Conservation (phyloP, 2,797 vertebrate species). For the Carapus acus region DNA sequence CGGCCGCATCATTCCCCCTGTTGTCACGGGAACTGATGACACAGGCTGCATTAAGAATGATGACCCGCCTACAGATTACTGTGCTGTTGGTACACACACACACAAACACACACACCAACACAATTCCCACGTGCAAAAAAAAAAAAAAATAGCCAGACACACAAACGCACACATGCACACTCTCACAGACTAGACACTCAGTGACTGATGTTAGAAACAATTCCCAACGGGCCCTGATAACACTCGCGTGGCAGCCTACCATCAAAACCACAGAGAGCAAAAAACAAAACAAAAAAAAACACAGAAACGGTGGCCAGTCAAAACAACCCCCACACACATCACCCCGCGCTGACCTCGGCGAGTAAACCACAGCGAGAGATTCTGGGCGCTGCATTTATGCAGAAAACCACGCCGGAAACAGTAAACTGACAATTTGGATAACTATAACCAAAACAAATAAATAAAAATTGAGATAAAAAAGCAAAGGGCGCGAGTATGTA, state of each 20-base stretch:
- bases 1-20: conserved; percentile 91
- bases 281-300: conserved; percentile 28
- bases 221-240: conserved; percentile 50
- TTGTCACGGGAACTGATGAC: conserved; percentile 99
- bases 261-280: conserved; percentile 38
- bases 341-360: conserved; percentile 39
- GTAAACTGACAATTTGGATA: conserved; percentile 31
- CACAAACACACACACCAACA: conserved; percentile 13
- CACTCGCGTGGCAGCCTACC: conserved; percentile 32
- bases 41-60: conserved; percentile 98
- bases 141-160: conserved; percentile 13
- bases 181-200: conserved; percentile 23
- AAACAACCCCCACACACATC: conserved; percentile 29
- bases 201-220: conserved; percentile 54
- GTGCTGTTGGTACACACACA: conserved; percentile 57
- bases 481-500: not conserved
- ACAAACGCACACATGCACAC: conserved; percentile 13
- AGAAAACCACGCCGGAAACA: conserved; percentile 25
- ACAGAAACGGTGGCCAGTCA: conserved; percentile 39
- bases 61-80: conserved; percentile 97
- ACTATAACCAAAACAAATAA: too few relatives aligned
- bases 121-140: conserved; percentile 1
- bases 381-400: conserved; percentile 27
- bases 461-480: too few relatives aligned
- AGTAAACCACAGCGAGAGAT: conserved; percentile 32